Percentiles rank a stretch among this genome's conserved stretches.
Conservation (phyloP, 1,140 invertebrate genomes). For the Tetramorium alpestre region DNA sequence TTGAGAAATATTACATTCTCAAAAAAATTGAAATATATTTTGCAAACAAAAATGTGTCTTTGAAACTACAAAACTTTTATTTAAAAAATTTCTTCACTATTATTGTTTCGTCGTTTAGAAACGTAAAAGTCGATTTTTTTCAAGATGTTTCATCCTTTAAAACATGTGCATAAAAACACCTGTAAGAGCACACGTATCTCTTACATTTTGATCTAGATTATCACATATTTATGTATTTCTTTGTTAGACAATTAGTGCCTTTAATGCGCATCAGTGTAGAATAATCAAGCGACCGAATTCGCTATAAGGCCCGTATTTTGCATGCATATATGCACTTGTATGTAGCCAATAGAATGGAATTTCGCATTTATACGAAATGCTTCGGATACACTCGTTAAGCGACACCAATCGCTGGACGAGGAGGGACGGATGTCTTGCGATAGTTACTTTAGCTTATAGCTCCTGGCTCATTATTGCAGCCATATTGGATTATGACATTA, state of each 20-base stretch:
- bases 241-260: not conserved
- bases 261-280: not conserved
- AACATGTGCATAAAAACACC: not conserved
- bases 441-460: conserved; percentile 15
- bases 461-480: not conserved
- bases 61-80: not conserved
- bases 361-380: not conserved
- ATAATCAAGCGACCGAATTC: conserved; percentile 16
- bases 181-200: not conserved
- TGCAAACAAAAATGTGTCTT: not conserved
- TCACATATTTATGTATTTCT: not conserved
- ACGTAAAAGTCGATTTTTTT: not conserved
- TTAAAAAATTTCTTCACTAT: not conserved
- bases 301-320: not conserved
- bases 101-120: not conserved
- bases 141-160: not conserved
- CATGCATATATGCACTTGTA: not conserved
- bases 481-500: conserved; percentile 33
- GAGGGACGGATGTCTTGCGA: conserved; percentile 51
- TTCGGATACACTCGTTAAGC: conserved; percentile 21
- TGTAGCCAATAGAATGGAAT: not conserved
- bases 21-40: not conserved
- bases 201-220: not conserved
- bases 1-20: not conserved
- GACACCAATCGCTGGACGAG: conserved; percentile 27